A percentile compares a stretch with the other conserved stretches of the same genome.
Evolutionary conservation across 2,888 invertebrate genomes (phyloP).

Genomic region (Nemotelus nigrinus): DNA sequence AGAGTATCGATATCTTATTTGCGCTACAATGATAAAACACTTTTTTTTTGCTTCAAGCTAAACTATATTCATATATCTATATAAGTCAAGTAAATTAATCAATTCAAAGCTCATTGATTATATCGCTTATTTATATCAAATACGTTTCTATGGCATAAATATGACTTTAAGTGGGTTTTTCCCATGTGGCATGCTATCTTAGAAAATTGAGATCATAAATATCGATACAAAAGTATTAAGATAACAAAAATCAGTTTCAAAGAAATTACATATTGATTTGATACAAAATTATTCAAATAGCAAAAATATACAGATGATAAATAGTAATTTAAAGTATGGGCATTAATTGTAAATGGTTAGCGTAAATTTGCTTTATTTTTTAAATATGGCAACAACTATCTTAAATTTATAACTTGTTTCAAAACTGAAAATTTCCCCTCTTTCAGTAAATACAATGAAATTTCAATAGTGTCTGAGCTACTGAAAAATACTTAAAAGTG

Average conservation of each 20-base stretch:
- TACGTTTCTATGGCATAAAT: conserved; percentile 17
- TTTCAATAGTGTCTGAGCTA: too few relatives aligned
- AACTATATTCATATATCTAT: too few relatives aligned
- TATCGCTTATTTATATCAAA: conserved; percentile 7
- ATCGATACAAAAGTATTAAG: conserved; percentile 28
- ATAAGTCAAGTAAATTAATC: not conserved
- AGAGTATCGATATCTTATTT: conserved; percentile 17
- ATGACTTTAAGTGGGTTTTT: conserved; percentile 23
- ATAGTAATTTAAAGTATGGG: too few relatives aligned
- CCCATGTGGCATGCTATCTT: conserved; percentile 9
- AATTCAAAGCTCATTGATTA: conserved; percentile 25
- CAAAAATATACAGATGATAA: too few relatives aligned
- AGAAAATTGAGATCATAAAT: not conserved
- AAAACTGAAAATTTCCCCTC: too few relatives aligned
- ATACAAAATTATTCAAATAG: too few relatives aligned
- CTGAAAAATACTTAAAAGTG: too few relatives aligned
- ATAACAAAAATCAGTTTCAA: conserved; percentile 16
- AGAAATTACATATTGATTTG: conserved; percentile 7
- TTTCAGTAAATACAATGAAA: too few relatives aligned
- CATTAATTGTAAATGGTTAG: too few relatives aligned
- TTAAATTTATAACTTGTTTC: too few relatives aligned
- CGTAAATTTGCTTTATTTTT: too few relatives aligned
- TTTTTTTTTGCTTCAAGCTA: not conserved
- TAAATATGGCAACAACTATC: too few relatives aligned
- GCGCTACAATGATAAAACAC: conserved; percentile 26